Evolutionary conservation across 2,797 vertebrate species (phyloP).

Genomic region (Allobates femoralis): DNA sequence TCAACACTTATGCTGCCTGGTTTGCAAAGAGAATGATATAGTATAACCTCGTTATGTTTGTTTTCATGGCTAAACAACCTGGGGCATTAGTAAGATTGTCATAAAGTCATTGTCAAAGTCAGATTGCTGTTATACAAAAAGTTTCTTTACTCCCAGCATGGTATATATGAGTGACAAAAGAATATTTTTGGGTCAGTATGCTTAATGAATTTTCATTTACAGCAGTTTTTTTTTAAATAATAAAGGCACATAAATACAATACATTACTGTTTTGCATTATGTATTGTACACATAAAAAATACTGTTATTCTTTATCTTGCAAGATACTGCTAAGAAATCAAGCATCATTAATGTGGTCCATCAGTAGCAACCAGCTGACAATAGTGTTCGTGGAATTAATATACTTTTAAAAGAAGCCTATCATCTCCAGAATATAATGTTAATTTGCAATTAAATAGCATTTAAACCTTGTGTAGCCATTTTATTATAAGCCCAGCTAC

Average conservation of each 20-base stretch:
- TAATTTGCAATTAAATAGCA: no score
- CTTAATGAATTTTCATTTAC: background rate
- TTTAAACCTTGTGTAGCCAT: no score
- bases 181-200: background rate
- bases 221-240: background rate
- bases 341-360: no score
- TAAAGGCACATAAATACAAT: background rate
- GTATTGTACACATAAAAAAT: no score
- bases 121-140: background rate
- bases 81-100: background rate
- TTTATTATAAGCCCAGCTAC: no score
- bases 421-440: no score
- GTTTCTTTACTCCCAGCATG: background rate
- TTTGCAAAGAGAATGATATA: background rate
- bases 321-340: no score
- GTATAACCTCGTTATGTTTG: background rate
- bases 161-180: no score
- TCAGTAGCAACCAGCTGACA: background rate
- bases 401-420: background rate
- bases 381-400: background rate
- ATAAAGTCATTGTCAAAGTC: slow-evolving; percentile 3
- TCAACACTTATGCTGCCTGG: slow-evolving; percentile 6
- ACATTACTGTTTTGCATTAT: no score
- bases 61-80: background rate
- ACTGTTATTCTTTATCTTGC: no score